A percentile compares a stretch with the other conserved stretches of the same genome.
Conservation (phyloP, 2,113 vertebrate genomes). For the Forbesichthys agassizii region DNA sequence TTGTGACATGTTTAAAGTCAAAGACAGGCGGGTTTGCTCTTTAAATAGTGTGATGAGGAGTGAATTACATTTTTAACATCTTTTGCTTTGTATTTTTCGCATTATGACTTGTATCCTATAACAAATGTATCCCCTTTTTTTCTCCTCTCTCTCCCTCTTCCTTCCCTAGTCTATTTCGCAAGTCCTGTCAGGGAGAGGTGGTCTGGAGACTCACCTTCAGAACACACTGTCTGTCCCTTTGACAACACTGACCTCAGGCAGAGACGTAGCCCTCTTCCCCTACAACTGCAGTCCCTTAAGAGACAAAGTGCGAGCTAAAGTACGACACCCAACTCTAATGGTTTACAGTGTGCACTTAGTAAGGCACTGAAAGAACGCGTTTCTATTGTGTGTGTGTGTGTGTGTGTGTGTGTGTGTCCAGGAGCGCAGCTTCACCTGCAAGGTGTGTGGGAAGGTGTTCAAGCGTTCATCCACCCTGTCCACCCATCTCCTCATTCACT, state of each 20-base stretch:
- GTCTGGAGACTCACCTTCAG: slow-evolving; percentile 45
- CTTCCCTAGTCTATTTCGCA: slow-evolving; percentile 54
- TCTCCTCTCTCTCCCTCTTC: background rate
- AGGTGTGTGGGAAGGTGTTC: slow-evolving; percentile 75
- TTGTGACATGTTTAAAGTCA: too few relatives aligned
- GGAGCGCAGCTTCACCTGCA: slow-evolving; percentile 78
- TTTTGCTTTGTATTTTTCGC: too few relatives aligned
- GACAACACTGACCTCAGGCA: background rate
- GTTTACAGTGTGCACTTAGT: too few relatives aligned
- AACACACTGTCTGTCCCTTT: slow-evolving; percentile 37
- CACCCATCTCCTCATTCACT: slow-evolving; percentile 81
- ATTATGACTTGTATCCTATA: too few relatives aligned
- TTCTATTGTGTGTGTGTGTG: background rate
- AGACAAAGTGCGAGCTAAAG: slow-evolving; percentile 58
- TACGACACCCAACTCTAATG: slow-evolving; percentile 12
- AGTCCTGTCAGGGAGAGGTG: slow-evolving; percentile 46
- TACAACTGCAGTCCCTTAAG: slow-evolving; percentile 35
- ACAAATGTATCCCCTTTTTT: background rate
- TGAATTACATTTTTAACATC: too few relatives aligned
- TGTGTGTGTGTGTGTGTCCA: slow-evolving; percentile 31
- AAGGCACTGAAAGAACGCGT: background rate
- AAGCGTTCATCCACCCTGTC: slow-evolving; percentile 71
- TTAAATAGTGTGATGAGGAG: too few relatives aligned
- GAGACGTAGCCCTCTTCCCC: slow-evolving; percentile 18
- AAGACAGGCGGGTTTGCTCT: too few relatives aligned